Evolutionary conservation across 2,797 vertebrate species (phyloP).

Genomic region (Paratrypauchen microcephalus): DNA sequence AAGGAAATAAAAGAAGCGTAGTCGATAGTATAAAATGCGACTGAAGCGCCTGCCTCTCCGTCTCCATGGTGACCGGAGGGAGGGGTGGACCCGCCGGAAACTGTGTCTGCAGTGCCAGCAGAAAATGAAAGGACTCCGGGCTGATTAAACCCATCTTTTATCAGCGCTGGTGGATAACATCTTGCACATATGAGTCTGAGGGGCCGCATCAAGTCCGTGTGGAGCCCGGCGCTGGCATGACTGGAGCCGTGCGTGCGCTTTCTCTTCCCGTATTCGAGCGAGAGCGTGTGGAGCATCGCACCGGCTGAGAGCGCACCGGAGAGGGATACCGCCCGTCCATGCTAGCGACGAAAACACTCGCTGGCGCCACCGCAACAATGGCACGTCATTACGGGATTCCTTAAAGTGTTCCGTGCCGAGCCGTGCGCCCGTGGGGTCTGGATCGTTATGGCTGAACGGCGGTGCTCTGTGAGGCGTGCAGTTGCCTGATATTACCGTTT

Average conservation of each 20-base stretch:
- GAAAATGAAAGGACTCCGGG: slow-evolving; percentile 35
- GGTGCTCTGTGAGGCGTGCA: slow-evolving; percentile 36
- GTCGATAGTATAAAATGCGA: too few species aligned
- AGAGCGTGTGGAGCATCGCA: slow-evolving; percentile 32
- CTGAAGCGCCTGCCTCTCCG: slow-evolving; percentile 23
- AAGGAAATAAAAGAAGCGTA: too few species aligned
- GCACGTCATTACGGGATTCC: slow-evolving; percentile 20
- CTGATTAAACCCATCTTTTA: slow-evolving; percentile 9
- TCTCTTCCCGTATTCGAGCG: slow-evolving; percentile 21
- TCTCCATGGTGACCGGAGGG: slow-evolving; percentile 60
- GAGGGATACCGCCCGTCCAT: slow-evolving; percentile 35
- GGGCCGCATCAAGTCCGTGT: background rate
- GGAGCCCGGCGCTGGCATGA: slow-evolving; percentile 22
- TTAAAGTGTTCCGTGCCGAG: slow-evolving; percentile 20
- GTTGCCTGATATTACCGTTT: slow-evolving; percentile 49
- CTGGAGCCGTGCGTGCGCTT: slow-evolving; percentile 7
- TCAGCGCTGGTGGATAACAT: background rate
- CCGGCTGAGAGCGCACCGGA: slow-evolving; percentile 36
- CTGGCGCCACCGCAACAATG: slow-evolving; percentile 35
- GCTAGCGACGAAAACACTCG: background rate
- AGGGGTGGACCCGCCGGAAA: slow-evolving; percentile 59
- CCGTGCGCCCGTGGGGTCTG: slow-evolving; percentile 5
- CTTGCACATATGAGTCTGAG: background rate
- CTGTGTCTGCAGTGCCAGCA: slow-evolving; percentile 54
- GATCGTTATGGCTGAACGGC: slow-evolving; percentile 53